These are phyloP conservation scores for Ctena decussata DNA, from an alignment of 2,888 invertebrate species.

Conservation along the genomic window DNA sequence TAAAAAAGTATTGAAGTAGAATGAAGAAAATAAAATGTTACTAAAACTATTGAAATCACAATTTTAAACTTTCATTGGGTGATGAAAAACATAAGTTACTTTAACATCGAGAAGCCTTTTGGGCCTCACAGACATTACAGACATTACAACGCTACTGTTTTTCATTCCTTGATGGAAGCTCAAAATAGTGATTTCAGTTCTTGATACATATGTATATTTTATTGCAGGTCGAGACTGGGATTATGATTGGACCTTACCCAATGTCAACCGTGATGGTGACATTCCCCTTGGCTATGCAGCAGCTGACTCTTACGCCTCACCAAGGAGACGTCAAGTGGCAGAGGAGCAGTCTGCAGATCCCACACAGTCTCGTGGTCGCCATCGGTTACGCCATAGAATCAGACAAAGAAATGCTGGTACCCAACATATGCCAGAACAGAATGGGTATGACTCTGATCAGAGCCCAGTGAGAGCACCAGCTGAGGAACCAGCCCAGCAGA, in stretches of 20 bases:
- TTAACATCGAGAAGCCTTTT: too few species aligned
- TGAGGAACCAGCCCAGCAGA: constrained; percentile 38
- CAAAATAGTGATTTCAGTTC: too few species aligned
- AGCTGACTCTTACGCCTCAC: constrained; percentile 76
- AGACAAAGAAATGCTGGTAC: constrained; percentile 48
- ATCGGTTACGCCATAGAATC: constrained; percentile 40
- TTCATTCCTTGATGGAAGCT: too few species aligned
- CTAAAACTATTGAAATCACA: too few species aligned
- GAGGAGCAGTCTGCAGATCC: constrained; percentile 24
- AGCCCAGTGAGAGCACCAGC: constrained; percentile 53
- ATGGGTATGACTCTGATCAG: constrained; percentile 71
- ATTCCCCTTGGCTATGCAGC: constrained; percentile 82
- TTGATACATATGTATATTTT: too few species aligned
- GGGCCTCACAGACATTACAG: too few species aligned
- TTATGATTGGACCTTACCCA: constrained; percentile 78
- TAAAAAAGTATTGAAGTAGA: too few species aligned
- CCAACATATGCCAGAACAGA: constrained; percentile 58
- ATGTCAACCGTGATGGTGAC: constrained; percentile 72
- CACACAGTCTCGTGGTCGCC: constrained; percentile 42
- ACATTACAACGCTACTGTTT: too few species aligned
- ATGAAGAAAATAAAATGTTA: too few species aligned
- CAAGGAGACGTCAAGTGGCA: constrained; percentile 19
- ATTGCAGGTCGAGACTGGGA: constrained; percentile 72
- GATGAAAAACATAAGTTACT: too few species aligned
- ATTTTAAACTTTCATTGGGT: too few species aligned